phyloP scores from a whole-genome alignment of 2,888 invertebrate genomes.

The Tipula unca region DNA sequence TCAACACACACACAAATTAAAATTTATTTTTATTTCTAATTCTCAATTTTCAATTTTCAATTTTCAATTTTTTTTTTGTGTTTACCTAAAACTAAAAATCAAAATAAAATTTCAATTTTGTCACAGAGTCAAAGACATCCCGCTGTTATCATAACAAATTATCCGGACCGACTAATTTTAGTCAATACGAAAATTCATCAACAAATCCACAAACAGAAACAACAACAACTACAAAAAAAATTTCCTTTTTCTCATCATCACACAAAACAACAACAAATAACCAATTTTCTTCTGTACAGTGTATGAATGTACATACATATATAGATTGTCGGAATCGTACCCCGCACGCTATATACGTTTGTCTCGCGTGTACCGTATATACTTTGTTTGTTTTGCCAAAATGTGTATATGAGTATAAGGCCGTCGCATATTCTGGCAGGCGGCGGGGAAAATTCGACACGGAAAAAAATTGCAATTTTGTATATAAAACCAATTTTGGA shows the following conservation, averaged over 20 bases:
- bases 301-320: too few relatives aligned
- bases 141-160: conserved; percentile 19
- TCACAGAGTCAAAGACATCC: conserved; percentile 16
- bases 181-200: background rate
- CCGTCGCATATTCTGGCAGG: background rate
- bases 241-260: too few relatives aligned
- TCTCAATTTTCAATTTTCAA: too few relatives aligned
- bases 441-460: background rate
- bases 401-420: background rate
- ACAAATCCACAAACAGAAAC: background rate
- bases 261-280: too few relatives aligned
- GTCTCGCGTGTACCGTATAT: background rate
- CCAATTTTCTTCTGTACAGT: background rate
- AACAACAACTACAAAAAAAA: background rate
- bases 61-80: background rate
- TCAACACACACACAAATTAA: background rate
- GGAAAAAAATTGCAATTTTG: background rate
- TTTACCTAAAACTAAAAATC: background rate
- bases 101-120: background rate
- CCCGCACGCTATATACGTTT: background rate
- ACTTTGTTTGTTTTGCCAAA: background rate
- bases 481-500: background rate
- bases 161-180: conserved; percentile 18
- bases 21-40: too few relatives aligned
- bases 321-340: background rate